Conservation (phyloP, 2,797 vertebrate genomes). For the Furcifer pardalis region DNA sequence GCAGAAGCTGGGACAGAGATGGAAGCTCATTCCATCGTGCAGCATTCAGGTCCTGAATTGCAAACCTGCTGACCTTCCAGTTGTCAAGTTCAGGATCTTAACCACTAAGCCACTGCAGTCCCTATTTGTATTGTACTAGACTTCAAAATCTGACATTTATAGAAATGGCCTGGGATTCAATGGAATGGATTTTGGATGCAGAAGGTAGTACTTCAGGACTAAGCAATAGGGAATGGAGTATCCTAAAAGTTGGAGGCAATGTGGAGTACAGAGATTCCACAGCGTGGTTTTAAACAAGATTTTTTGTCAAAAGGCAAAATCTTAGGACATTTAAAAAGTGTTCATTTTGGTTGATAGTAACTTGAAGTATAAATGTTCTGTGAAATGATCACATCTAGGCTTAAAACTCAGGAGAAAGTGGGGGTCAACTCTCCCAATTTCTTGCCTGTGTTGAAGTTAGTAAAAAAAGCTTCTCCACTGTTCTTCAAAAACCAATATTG, state of each 20-base stretch:
- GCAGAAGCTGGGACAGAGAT: no score
- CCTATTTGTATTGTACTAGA: slow-evolving; percentile 18
- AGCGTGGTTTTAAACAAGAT: background rate
- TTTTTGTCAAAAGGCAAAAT: background rate
- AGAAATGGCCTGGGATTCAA: background rate
- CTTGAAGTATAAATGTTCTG: background rate
- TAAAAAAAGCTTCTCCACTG: background rate
- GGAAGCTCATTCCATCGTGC: no score
- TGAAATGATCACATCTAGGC: background rate
- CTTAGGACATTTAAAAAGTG: background rate
- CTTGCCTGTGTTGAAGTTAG: background rate
- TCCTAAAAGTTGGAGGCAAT: background rate
- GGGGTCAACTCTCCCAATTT: background rate
- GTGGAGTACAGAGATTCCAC: background rate
- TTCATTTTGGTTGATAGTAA: background rate
- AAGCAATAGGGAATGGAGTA: background rate
- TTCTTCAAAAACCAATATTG: background rate
- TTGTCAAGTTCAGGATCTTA: no score
- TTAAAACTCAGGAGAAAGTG: background rate
- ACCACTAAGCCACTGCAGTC: no score
- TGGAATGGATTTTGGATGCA: background rate
- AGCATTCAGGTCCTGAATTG: no score
- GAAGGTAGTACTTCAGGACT: background rate
- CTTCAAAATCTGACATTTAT: slow-evolving; percentile 1
- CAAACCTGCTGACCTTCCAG: no score